These are phyloP conservation scores for Cybosia mesomella DNA, from an alignment of 2,888 invertebrate genomes.

Conservation along the genomic window DNA sequence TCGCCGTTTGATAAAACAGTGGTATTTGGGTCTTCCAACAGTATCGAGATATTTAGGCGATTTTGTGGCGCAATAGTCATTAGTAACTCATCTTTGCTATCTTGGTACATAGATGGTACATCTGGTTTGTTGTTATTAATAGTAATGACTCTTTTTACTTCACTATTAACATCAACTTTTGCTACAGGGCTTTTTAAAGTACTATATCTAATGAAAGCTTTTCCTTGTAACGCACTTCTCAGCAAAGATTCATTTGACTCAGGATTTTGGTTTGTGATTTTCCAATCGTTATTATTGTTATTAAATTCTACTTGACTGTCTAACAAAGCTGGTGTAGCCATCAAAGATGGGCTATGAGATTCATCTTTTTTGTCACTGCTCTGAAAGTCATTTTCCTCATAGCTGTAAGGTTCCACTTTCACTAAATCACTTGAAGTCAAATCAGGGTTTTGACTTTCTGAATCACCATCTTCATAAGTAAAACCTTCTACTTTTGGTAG, in stretches of 20 bases:
- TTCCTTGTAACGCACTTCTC: slow-evolving; percentile 94
- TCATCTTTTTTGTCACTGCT: slow-evolving; percentile 80
- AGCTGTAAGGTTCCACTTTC: slow-evolving; percentile 79
- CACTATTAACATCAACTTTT: slow-evolving; percentile 75
- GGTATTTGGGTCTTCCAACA: slow-evolving; percentile 80
- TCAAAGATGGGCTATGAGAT: slow-evolving; percentile 70
- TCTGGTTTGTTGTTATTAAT: slow-evolving; percentile 83
- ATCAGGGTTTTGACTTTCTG: slow-evolving; percentile 91
- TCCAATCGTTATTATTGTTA: slow-evolving; percentile 94
- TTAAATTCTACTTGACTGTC: slow-evolving; percentile 86
- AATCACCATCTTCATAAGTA: slow-evolving; percentile 92
- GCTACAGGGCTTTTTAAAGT: slow-evolving; percentile 83
- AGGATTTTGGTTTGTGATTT: slow-evolving; percentile 91
- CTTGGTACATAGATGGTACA: slow-evolving; percentile 86
- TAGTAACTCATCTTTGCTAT: slow-evolving; percentile 77
- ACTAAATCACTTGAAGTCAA: slow-evolving; percentile 88
- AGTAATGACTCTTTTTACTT: slow-evolving; percentile 77
- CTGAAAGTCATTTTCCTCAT: slow-evolving; percentile 77
- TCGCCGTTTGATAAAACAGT: slow-evolving; percentile 80
- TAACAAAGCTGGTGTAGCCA: slow-evolving; percentile 85
- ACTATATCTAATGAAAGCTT: slow-evolving; percentile 88
- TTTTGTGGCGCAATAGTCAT: slow-evolving; percentile 78
- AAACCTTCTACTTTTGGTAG: slow-evolving; percentile 91
- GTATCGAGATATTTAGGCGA: slow-evolving; percentile 81
- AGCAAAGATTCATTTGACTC: slow-evolving; percentile 91